A percentile compares a stretch with the other conserved stretches of the same genome.
These are phyloP conservation scores for Drosophila meridiana DNA, from an alignment of 2,888 invertebrate genomes.

Conservation along the genomic window DNA sequence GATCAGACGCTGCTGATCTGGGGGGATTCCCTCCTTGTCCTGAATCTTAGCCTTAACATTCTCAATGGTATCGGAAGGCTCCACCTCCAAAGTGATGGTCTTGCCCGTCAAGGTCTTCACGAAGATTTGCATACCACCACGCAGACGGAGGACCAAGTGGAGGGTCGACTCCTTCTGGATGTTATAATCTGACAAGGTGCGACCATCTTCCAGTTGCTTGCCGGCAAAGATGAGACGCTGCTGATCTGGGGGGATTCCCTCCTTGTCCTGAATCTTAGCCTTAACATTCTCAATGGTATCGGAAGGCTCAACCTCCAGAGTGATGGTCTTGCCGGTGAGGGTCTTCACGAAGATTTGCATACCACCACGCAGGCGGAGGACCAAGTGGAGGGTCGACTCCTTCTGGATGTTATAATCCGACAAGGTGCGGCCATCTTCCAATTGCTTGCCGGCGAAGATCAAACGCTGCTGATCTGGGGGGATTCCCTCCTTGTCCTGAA, in stretches of 20 bases:
- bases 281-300: slow-evolving; percentile 66
- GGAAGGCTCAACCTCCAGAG: not conserved
- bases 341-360: slow-evolving; percentile 68
- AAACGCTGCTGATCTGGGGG: slow-evolving; percentile 78
- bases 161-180: slow-evolving; percentile 96
- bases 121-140: slow-evolving; percentile 89
- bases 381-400: slow-evolving; percentile 95
- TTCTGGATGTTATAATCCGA: slow-evolving; percentile 97
- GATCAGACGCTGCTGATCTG: slow-evolving; percentile 80
- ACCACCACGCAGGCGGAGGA: slow-evolving; percentile 94
- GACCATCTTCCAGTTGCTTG: slow-evolving; percentile 95
- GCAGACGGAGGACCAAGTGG: slow-evolving; percentile 93
- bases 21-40: slow-evolving; percentile 79
- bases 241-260: slow-evolving; percentile 76
- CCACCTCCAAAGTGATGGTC: slow-evolving; percentile 76
- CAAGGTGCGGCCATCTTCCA: slow-evolving; percentile 95
- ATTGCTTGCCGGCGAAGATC: slow-evolving; percentile 87
- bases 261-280: slow-evolving; percentile 75
- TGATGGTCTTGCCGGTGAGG: slow-evolving; percentile 23
- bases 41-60: slow-evolving; percentile 80
- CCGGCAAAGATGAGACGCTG: slow-evolving; percentile 76
- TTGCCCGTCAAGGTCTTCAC: slow-evolving; percentile 60
- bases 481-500: slow-evolving; percentile 75
- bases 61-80: slow-evolving; percentile 74
- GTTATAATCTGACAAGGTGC: slow-evolving; percentile 95